phyloP scores from a whole-genome alignment of 2,797 vertebrate genomes.

The Neosilurus mollespiculum region DNA sequence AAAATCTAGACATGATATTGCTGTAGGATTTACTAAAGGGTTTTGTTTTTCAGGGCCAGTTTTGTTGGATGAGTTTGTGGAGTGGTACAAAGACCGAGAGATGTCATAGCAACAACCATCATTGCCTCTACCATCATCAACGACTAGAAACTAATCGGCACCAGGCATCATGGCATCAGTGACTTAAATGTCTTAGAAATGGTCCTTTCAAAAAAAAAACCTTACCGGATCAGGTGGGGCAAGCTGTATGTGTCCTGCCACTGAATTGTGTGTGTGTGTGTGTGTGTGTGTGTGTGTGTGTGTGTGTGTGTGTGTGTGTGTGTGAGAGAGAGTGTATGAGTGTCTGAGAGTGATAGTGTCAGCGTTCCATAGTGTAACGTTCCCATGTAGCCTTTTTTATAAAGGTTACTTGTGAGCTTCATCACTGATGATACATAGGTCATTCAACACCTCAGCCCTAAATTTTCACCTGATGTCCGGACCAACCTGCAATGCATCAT shows the following conservation, averaged over 20 bases:
- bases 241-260: constrained; percentile 63
- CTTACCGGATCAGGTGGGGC: constrained; percentile 61
- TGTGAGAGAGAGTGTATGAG: constrained; percentile 46
- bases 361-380: constrained; percentile 57
- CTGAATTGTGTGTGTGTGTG: constrained; percentile 53
- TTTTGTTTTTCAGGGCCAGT: constrained; percentile 86
- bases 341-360: constrained; percentile 52
- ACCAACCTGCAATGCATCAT: constrained; percentile 84
- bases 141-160: constrained; percentile 51
- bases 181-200: constrained; percentile 83
- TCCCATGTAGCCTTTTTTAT: constrained; percentile 62
- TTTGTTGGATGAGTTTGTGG: constrained; percentile 99
- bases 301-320: constrained; percentile 48
- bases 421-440: constrained; percentile 55
- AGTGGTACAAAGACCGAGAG: constrained; percentile 99
- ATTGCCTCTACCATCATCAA: constrained; percentile 58
- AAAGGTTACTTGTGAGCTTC: constrained; percentile 55
- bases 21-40: background rate
- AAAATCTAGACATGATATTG: background rate
- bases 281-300: constrained; percentile 38
- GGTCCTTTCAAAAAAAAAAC: constrained; percentile 66
- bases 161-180: constrained; percentile 71
- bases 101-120: constrained; percentile 86
- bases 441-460: constrained; percentile 43
- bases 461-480: constrained; percentile 75